phyloP scores from a whole-genome alignment of 2,888 invertebrate genomes.

The Pachycephus smyrnensis region DNA sequence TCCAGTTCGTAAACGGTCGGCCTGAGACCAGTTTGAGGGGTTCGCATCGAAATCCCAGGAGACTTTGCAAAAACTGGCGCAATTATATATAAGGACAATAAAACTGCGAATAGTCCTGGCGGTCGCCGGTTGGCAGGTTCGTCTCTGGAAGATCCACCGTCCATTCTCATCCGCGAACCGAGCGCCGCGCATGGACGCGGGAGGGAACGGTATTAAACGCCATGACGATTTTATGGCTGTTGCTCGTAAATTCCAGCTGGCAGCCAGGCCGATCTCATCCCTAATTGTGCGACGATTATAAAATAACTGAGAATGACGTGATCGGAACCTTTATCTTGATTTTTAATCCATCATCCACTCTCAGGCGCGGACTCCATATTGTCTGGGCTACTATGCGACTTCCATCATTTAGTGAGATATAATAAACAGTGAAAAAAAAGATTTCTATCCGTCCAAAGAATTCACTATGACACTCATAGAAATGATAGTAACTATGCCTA shows the following conservation, averaged over 20 bases:
- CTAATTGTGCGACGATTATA: constrained; percentile 57
- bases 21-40: neutral
- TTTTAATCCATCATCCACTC: neutral
- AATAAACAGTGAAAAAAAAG: no score
- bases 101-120: constrained; percentile 37
- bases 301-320: constrained; percentile 48
- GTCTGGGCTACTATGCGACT: no score
- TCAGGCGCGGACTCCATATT: no score
- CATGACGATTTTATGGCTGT: constrained; percentile 59
- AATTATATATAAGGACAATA: constrained; percentile 63
- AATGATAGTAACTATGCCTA: no score
- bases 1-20: no score
- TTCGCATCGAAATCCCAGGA: constrained; percentile 11
- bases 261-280: constrained; percentile 44
- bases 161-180: constrained; percentile 22
- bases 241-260: constrained; percentile 60
- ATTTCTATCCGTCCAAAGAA: no score
- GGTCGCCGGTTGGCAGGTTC: constrained; percentile 26
- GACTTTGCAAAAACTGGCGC: constrained; percentile 56
- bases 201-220: constrained; percentile 28
- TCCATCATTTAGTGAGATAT: no score
- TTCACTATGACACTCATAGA: no score
- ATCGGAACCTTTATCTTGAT: constrained; percentile 26
- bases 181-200: constrained; percentile 13
- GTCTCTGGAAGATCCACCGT: constrained; percentile 7